phyloP scores from a whole-genome alignment of 2,113 vertebrate species.

The Fregetta grallaria region DNA sequence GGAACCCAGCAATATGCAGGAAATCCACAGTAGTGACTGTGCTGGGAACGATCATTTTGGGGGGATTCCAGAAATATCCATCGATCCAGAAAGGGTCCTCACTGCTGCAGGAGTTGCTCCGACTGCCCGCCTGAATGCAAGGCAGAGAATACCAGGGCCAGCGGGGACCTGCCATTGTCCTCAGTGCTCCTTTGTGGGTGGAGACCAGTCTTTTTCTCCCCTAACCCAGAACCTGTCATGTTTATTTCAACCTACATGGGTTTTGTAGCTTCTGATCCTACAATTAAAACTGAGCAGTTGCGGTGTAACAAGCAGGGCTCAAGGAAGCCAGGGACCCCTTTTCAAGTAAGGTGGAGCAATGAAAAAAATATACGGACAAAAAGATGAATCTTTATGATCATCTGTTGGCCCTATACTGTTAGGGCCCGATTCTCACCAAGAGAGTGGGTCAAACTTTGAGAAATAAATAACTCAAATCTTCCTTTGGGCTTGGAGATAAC shows the following conservation, averaged over 20 bases:
- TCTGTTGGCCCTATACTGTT: neutral
- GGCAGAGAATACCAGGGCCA: neutral
- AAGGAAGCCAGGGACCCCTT: neutral
- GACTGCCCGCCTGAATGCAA: neutral
- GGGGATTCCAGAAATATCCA: neutral
- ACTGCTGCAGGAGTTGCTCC: neutral
- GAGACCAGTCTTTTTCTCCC: neutral
- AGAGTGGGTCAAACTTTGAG: neutral
- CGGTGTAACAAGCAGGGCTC: neutral
- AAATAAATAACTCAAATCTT: neutral
- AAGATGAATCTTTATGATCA: neutral
- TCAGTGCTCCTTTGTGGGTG: neutral
- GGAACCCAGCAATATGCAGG: neutral
- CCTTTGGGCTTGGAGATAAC: neutral
- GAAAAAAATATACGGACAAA: neutral
- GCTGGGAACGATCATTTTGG: neutral
- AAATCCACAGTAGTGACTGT: neutral
- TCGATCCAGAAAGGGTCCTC: neutral
- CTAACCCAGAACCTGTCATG: neutral
- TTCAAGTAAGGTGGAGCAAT: neutral
- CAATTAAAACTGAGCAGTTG: neutral
- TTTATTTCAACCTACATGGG: neutral
- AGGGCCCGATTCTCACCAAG: neutral
- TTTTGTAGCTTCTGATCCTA: neutral
- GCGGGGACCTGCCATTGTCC: neutral